Percentiles rank a stretch among this genome's conserved stretches.
Conservation (phyloP, 1,140 invertebrate genomes). For the Apolygus lucorum region DNA sequence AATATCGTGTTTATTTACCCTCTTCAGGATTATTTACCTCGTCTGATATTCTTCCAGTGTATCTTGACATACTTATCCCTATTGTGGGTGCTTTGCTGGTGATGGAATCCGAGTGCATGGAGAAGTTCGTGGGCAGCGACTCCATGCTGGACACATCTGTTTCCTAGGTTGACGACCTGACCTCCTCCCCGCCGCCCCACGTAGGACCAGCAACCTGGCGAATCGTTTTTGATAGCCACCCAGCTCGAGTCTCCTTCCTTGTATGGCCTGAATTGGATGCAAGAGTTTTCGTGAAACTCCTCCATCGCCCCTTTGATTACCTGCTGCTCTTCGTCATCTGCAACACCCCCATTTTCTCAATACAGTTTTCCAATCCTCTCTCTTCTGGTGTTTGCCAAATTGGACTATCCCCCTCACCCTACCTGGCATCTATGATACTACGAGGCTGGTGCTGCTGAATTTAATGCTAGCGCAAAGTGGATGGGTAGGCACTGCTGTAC, state of each 20-base stretch:
- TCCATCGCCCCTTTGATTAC: conserved; percentile 43
- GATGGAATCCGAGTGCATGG: conserved; percentile 56
- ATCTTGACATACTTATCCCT: conserved; percentile 55
- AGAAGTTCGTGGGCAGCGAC: conserved; percentile 55
- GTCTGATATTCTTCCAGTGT: conserved; percentile 52
- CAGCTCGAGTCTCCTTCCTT: conserved; percentile 50
- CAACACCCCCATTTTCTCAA: no score
- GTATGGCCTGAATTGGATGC: conserved; percentile 49
- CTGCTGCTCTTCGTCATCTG: conserved; percentile 43
- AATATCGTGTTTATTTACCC: no score
- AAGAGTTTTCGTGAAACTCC: conserved; percentile 49
- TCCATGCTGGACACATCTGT: conserved; percentile 48
- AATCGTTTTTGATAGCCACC: conserved; percentile 38
- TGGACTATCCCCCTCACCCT: no score
- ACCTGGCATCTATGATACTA: no score
- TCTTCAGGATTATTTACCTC: conserved; percentile 27
- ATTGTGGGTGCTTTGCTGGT: conserved; percentile 57
- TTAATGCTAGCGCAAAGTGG: no score
- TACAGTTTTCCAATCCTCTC: no score
- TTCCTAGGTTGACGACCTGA: conserved; percentile 50
- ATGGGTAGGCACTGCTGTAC: no score
- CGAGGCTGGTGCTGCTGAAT: no score
- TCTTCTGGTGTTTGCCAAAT: no score
- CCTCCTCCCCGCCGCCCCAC: conserved; percentile 47
- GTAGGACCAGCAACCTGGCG: conserved; percentile 46